Conservation (phyloP, 2,797 vertebrate genomes). For the Choloepus didactylus region DNA sequence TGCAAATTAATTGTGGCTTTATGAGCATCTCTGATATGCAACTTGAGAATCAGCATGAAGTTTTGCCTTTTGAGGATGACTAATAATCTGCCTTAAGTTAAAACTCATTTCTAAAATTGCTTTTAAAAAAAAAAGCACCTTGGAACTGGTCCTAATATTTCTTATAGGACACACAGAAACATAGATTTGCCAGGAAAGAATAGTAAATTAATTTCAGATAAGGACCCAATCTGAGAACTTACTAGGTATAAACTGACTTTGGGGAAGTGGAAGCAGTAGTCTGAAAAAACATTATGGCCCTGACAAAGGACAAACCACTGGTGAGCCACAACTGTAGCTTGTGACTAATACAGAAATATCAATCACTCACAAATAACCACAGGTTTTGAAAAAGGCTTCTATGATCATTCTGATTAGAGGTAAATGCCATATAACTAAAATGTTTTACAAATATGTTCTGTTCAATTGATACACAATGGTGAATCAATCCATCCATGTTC, state of each 20-base stretch:
- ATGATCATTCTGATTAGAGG: neutral
- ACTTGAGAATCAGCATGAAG: constrained; percentile 12
- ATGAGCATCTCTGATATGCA: neutral
- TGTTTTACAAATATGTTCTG: constrained; percentile 19
- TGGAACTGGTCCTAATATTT: neutral
- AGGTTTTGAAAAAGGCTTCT: neutral
- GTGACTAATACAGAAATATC: neutral
- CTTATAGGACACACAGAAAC: neutral
- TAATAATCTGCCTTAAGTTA: constrained; percentile 25
- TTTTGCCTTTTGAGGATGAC: constrained; percentile 33
- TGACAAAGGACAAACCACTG: neutral
- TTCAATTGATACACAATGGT: neutral
- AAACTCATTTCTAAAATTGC: too few species aligned
- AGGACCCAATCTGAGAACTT: neutral
- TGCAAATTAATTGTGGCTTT: constrained; percentile 2
- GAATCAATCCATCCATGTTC: neutral
- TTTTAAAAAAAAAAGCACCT: neutral
- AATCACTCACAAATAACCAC: constrained; percentile 9
- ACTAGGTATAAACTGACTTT: neutral
- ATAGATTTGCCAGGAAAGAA: neutral
- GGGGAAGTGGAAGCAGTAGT: neutral
- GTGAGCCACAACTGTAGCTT: neutral
- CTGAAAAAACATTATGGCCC: neutral
- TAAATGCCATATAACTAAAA: constrained; percentile 9
- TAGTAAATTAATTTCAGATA: neutral